These are phyloP conservation scores for Argopecten irradians DNA, from an alignment of 1,140 invertebrate genomes.

Conservation along the genomic window DNA sequence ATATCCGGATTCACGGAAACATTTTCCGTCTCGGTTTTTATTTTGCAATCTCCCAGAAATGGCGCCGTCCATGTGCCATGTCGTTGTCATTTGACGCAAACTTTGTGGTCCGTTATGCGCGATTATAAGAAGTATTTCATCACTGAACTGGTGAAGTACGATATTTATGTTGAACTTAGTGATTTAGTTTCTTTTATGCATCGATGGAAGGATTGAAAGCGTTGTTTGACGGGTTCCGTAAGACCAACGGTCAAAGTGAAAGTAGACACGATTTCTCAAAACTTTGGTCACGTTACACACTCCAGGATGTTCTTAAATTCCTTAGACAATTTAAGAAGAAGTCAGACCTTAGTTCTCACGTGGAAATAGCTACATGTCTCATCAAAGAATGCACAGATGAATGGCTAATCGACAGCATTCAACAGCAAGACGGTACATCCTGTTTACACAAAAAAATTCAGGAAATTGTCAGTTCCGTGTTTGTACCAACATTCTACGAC, in stretches of 20 bases:
- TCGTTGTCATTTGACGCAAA: not conserved
- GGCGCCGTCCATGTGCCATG: not conserved
- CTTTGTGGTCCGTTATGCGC: not conserved
- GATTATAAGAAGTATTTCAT: not conserved
- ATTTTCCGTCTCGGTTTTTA: not conserved
- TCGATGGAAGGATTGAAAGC: not conserved
- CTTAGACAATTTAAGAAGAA: not conserved
- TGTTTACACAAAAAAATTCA: not conserved
- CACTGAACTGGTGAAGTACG: not conserved
- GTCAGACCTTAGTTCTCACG: not conserved
- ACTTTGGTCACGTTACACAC: not conserved
- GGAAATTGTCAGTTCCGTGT: conserved; percentile 12
- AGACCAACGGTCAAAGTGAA: not conserved
- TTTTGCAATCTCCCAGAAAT: not conserved
- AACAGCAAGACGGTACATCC: not conserved
- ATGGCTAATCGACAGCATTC: not conserved
- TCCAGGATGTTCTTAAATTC: not conserved
- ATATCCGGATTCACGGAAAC: not conserved
- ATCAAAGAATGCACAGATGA: not conserved
- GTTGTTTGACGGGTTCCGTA: not conserved
- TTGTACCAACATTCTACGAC: conserved; percentile 39
- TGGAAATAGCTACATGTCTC: not conserved
- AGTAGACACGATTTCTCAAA: not conserved
- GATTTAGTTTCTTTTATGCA: not conserved
- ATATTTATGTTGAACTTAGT: not conserved